A percentile compares a stretch with the other conserved stretches of the same genome.
Evolutionary conservation across 2,888 invertebrate genomes (phyloP).

Genomic region (Stenichneumon culpator): DNA sequence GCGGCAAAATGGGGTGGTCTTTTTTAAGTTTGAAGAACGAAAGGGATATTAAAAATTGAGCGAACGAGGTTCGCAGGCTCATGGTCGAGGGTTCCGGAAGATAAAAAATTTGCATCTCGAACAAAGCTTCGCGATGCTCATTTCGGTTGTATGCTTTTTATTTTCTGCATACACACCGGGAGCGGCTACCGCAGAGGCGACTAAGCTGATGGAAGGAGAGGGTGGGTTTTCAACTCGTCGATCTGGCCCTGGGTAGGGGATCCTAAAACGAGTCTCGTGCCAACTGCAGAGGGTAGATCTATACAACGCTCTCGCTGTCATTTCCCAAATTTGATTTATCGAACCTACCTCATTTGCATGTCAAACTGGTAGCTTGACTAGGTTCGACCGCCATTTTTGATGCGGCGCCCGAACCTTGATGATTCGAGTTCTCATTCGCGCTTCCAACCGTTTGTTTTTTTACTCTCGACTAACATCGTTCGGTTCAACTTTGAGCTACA

Average conservation of each 20-base stretch:
- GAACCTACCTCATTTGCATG: constrained; percentile 69
- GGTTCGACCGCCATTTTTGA: constrained; percentile 56
- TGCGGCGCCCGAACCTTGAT: not conserved
- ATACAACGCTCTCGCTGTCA: constrained; percentile 60
- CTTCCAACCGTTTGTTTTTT: not conserved
- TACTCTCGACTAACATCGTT: not conserved
- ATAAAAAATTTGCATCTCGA: constrained; percentile 63
- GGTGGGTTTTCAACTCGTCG: constrained; percentile 50
- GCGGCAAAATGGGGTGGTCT: not conserved
- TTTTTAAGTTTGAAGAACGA: not conserved
- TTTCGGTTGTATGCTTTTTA: constrained; percentile 59
- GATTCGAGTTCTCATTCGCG: too few species aligned
- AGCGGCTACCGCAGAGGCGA: not conserved
- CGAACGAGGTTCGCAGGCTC: constrained; percentile 28
- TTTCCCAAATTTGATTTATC: constrained; percentile 70
- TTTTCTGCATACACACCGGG: constrained; percentile 38
- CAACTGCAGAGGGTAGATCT: constrained; percentile 67
- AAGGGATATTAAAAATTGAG: constrained; percentile 18
- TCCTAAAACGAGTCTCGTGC: constrained; percentile 65
- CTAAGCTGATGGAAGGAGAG: constrained; percentile 51
- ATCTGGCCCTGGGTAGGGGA: constrained; percentile 48
- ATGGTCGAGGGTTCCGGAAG: constrained; percentile 26
- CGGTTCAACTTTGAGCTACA: not conserved
- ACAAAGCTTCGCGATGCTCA: constrained; percentile 60
- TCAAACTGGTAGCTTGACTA: constrained; percentile 67